A percentile compares a stretch with the other conserved stretches of the same genome.
phyloP scores from a whole-genome alignment of 1,140 invertebrate species.

The Polypedilum pembai region DNA sequence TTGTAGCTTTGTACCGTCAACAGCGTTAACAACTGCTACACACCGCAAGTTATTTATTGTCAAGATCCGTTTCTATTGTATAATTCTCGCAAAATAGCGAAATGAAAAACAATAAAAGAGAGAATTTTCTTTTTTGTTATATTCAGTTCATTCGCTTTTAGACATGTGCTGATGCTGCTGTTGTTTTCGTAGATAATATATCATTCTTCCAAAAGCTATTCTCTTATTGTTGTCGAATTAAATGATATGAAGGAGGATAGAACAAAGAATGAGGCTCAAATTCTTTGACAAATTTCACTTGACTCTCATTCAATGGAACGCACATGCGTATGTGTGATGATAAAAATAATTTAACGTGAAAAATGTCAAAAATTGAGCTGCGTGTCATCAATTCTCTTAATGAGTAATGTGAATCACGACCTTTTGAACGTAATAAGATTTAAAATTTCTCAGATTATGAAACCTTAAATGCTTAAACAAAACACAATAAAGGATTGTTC shows the following conservation, averaged over 20 bases:
- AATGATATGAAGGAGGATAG: too few species aligned
- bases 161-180: too few species aligned
- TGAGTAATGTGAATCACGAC: neutral
- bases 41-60: neutral
- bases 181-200: too few species aligned
- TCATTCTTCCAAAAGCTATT: too few species aligned
- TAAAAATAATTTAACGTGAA: neutral
- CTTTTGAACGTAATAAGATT: too few species aligned
- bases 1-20: neutral
- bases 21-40: neutral
- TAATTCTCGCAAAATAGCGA: neutral
- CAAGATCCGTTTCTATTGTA: constrained; percentile 3
- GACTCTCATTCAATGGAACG: neutral
- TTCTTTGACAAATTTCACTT: too few species aligned
- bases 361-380: neutral
- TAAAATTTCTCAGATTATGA: too few species aligned
- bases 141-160: too few species aligned
- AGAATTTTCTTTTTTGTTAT: neutral
- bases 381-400: neutral
- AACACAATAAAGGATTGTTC: too few species aligned
- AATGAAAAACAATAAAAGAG: neutral
- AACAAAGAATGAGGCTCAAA: too few species aligned
- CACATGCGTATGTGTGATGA: neutral
- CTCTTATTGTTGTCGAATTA: too few species aligned
- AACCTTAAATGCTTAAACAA: too few species aligned